Base-by-base conservation (phyloP, 2,888 invertebrate genomes). In the Hedychridium roseum region DNA sequence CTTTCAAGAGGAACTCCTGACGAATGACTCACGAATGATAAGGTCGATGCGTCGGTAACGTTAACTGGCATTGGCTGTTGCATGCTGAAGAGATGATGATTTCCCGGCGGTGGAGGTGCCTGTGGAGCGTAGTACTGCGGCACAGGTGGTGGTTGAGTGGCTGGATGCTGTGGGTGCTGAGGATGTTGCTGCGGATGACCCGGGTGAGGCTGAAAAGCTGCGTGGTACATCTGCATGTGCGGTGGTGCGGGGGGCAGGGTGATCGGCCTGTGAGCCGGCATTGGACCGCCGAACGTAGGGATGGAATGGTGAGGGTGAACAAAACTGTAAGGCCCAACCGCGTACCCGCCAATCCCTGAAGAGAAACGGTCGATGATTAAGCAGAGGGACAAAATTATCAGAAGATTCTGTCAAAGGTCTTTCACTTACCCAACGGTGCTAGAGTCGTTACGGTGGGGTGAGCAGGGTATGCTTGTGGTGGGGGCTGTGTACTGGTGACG, bases 281-380 rank as follows among this genome's bases (percentile, higher is more conserved):
- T 75, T 64, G 83, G 82, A 53, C 82, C 82, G 64, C 81, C 82
- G 57, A 82, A 83, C 32, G 80, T 74, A 35, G 81, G 78, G 43
- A 81, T 80, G 23, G 75, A 71, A 57, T 82, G 82, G 59, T 85
- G 85, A 3, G 86, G 85, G 63, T 89, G 90, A 6, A 88, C 83
- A 73, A 90, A 91, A 62, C 86, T 86, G 75, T 90, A 90, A 15
- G 90, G 88, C 39, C 80, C 79, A 12, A 84, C 81, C 1, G 85
- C 82, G 58, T 86, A 88, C 26, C n/a, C n/a, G n/a, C n/a, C n/a
- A n/a, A n/a, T n/a, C n/a, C n/a, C n/a, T n/a, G n/a, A n/a, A n/a
- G n/a, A n/a, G n/a, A n/a, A n/a, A n/a, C n/a, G n/a, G n/a, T n/a
- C n/a, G n/a, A n/a, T n/a, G n/a, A n/a, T n/a, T n/a, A 27, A 12